Evolutionary conservation across 2,888 invertebrate genomes (phyloP), one percentile per base, ranked within the genome.

Genomic region (Heteropelma amictum): DNA sequence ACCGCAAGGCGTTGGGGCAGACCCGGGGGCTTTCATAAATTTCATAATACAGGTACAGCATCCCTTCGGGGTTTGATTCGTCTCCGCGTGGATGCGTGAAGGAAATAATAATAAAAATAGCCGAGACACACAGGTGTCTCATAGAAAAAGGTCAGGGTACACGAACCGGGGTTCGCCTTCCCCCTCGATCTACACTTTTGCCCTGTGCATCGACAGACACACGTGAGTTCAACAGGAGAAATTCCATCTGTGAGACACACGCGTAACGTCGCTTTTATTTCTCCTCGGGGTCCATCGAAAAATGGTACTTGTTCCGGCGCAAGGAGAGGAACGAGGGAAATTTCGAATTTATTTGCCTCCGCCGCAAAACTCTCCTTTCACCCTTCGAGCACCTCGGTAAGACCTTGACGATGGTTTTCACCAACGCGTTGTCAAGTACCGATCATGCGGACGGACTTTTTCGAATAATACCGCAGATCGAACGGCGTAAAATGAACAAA

Each of bases 71-170:
- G 67, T 69, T 74, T 74, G 76, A 72, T 72, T 74, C 67, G 47
- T 60, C 35, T 54, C 19, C 61, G 64, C 40, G 56, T 65, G 51
- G 53, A 68, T 56, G 71, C 72, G 76, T 77, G 80, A 77, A 83
- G 78, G 5, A 82, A 84, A 85, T 83, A 83, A 83, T 81, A 77
- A 80, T 82, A 83, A 83, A 81, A 77, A 80, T 82, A 78, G 79
- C 81, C 81, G 79, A 72, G 49, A 78, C 79, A 80, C 84, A 86
- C 86, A 86, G 86, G 86, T 86, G 86, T 84, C 82, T 84, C 73
- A 76, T 79, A 81, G 81, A 82, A 83, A n/a, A 79, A 76, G 75
- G 72, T 74, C 76, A 81, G 76, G 72, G 71, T 19, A 33, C 40
- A 14, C 40, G 26, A n/a, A 17, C 26, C 26, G 26, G 56, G 40